Percentiles rank a stretch among this genome's conserved stretches.
Evolutionary conservation across 2,113 vertebrate species (phyloP).

Genomic region (Limnothrissa miodon): DNA sequence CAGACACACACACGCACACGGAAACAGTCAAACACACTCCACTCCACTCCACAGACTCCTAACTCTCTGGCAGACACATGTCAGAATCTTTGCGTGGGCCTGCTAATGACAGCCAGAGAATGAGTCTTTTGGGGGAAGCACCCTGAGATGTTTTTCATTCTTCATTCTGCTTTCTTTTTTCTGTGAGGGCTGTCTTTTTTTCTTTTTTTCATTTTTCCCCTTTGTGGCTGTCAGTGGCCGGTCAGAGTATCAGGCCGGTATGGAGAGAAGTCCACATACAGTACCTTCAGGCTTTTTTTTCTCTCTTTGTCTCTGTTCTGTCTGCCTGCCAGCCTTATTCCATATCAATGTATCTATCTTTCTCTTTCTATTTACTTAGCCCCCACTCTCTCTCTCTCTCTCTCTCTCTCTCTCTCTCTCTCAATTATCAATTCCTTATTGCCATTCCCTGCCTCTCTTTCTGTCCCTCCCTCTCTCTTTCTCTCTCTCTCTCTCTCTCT

Average conservation of each 20-base stretch:
- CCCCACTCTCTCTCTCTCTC: not conserved
- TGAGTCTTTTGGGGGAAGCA: slow-evolving; percentile 11
- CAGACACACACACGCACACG: not conserved
- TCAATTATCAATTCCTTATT: slow-evolving; percentile 34
- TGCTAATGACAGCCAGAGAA: not conserved
- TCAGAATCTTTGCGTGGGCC: not conserved
- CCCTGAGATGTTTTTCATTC: not conserved
- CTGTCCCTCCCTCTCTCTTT: not conserved
- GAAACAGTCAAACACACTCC: not conserved
- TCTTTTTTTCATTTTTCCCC: not conserved
- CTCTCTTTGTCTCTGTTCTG: not conserved
- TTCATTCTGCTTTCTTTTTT: not conserved
- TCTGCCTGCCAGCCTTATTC: not conserved
- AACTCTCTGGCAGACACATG: not conserved
- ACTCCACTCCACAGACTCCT: not conserved
- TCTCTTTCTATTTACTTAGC: not conserved
- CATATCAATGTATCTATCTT: not conserved
- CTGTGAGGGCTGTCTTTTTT: not conserved
- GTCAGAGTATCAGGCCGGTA: not conserved
- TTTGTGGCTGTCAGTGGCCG: not conserved
- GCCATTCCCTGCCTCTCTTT: not conserved
- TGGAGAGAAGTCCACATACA: not conserved
- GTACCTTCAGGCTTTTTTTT: not conserved
- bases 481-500: not conserved
- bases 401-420: not conserved